Percentiles rank a stretch among this genome's conserved stretches.
phyloP scores from a whole-genome alignment of 2,113 vertebrate species.

The Euleptes europaea region DNA sequence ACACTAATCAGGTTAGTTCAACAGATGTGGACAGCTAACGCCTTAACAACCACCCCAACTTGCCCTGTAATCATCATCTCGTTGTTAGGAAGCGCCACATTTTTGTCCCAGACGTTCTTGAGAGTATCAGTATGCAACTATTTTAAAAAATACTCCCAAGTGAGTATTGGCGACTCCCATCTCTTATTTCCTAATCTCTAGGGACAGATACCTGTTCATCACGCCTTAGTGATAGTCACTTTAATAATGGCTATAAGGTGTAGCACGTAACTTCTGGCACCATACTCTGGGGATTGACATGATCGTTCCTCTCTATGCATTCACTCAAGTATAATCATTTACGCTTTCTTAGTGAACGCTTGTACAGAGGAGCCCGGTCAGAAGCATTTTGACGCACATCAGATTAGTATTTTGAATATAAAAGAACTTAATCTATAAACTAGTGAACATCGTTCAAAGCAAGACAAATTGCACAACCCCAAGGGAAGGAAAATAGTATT shows the following conservation, averaged over 20 bases:
- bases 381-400: neutral
- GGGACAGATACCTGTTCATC: neutral
- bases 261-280: neutral
- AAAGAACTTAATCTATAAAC: neutral
- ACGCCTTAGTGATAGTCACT: neutral
- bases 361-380: neutral
- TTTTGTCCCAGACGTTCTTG: neutral
- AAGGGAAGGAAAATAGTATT: neutral
- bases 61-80: too few species aligned
- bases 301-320: neutral
- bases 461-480: neutral
- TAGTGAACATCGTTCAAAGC: neutral
- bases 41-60: too few species aligned
- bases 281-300: neutral
- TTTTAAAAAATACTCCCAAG: neutral
- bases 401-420: slow-evolving; percentile 3
- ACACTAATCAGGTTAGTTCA: too few species aligned
- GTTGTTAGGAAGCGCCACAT: too few species aligned
- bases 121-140: neutral
- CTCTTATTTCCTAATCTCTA: neutral
- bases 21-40: too few species aligned
- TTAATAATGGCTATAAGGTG: neutral
- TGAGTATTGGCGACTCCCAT: neutral
- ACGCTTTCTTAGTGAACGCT: neutral
- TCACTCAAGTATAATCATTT: neutral